Conservation (phyloP, 2,888 invertebrate genomes). For the Erebia ligea region DNA sequence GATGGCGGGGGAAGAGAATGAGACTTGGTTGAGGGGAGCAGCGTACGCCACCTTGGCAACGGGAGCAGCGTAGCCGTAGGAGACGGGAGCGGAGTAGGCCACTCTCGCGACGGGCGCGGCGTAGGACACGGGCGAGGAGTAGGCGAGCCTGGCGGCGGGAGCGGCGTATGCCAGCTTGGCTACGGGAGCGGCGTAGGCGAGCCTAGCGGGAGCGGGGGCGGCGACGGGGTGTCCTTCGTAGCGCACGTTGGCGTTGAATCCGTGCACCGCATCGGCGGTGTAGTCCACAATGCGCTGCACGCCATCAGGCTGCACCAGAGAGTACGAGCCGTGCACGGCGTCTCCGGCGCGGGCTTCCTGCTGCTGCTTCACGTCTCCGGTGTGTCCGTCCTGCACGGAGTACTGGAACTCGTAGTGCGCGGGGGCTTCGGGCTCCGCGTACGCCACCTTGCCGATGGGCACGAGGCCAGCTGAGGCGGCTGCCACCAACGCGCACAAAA, state of each 20-base stretch:
- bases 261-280: constrained; percentile 69
- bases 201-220: constrained; percentile 49
- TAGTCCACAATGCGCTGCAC: constrained; percentile 74
- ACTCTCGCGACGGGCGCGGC: constrained; percentile 46
- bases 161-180: constrained; percentile 45
- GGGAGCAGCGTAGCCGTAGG: constrained; percentile 45
- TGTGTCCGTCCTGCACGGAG: constrained; percentile 72
- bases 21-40: constrained; percentile 56
- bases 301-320: constrained; percentile 77
- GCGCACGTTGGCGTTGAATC: constrained; percentile 75
- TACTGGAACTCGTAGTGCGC: constrained; percentile 74
- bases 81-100: constrained; percentile 47
- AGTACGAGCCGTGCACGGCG: constrained; percentile 74
- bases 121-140: constrained; percentile 50
- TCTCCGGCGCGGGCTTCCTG: constrained; percentile 72
- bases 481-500: constrained; percentile 35
- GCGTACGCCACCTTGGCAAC: constrained; percentile 50
- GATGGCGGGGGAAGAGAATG: constrained; percentile 66
- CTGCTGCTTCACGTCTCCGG: constrained; percentile 76
- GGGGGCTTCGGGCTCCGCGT: constrained; percentile 64
- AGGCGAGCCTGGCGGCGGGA: constrained; percentile 52
- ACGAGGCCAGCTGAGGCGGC: constrained; percentile 49
- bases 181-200: constrained; percentile 55
- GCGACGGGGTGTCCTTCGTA: constrained; percentile 67
- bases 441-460: constrained; percentile 59